A percentile compares a stretch with the other conserved stretches of the same genome.
Conservation (phyloP, 1,140 invertebrate species). For the Cotesia typhae region DNA sequence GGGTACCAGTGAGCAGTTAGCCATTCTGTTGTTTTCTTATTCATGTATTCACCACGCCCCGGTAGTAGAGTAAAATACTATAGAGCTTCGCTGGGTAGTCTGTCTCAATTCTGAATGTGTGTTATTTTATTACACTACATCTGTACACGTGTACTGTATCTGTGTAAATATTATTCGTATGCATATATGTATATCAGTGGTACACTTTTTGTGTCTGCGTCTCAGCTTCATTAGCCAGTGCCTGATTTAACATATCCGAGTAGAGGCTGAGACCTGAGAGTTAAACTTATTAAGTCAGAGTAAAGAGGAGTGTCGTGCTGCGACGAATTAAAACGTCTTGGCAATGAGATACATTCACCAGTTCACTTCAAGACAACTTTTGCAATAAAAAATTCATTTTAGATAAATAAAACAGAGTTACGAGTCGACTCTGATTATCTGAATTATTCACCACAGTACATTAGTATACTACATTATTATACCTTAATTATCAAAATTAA, state of each 20-base stretch:
- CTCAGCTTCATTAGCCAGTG: constrained; percentile 51
- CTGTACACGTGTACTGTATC: no score
- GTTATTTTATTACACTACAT: no score
- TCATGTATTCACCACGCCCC: constrained; percentile 58
- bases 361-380: no score
- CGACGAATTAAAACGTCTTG: constrained; percentile 14
- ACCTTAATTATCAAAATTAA: no score
- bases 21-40: constrained; percentile 49
- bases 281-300: constrained; percentile 8
- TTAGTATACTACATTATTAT: no score
- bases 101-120: not conserved
- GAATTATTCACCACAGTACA: no score
- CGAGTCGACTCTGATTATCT: no score
- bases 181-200: not conserved
- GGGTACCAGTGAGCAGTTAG: constrained; percentile 20
- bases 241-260: constrained; percentile 21
- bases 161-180: not conserved
- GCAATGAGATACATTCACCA: not conserved
- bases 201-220: constrained; percentile 45
- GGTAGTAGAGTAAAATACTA: constrained; percentile 41
- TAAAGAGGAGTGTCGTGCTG: not conserved
- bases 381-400: no score
- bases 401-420: no score
- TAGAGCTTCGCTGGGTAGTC: constrained; percentile 26
- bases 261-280: not conserved